Evolutionary conservation across 2,797 vertebrate genomes (phyloP).

Genomic region (Jordanella pulchra): DNA sequence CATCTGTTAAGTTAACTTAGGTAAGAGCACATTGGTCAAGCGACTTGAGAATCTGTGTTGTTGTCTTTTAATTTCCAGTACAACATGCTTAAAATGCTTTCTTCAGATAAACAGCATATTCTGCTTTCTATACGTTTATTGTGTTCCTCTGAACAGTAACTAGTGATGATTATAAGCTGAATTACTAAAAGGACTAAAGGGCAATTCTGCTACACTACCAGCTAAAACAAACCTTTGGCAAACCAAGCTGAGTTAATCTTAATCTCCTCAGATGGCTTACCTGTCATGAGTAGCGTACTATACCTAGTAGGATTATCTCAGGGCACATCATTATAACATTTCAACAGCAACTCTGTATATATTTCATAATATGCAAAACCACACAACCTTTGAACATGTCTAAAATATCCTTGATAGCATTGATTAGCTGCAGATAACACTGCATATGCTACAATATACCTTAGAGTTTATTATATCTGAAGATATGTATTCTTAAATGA

Average conservation of each 20-base stretch:
- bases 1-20: too few relatives aligned
- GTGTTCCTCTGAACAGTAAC: too few relatives aligned
- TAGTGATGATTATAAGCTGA: neutral
- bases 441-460: too few relatives aligned
- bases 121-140: too few relatives aligned
- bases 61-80: neutral
- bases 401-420: neutral
- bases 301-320: too few relatives aligned
- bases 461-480: too few relatives aligned
- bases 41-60: neutral
- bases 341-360: too few relatives aligned
- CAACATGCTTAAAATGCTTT: neutral
- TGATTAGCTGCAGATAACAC: neutral
- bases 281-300: too few relatives aligned
- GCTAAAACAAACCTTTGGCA: neutral
- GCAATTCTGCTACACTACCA: neutral
- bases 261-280: neutral
- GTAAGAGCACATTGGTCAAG: too few relatives aligned
- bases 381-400: neutral
- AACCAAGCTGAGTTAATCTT: neutral
- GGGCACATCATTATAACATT: too few relatives aligned
- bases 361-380: too few relatives aligned
- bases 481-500: too few relatives aligned
- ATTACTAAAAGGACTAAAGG: neutral
- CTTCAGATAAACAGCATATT: neutral